Evolutionary conservation across 2,113 vertebrate species (phyloP), one percentile per base, ranked within the genome.

Genomic region (Lophochroa leadbeateri): DNA sequence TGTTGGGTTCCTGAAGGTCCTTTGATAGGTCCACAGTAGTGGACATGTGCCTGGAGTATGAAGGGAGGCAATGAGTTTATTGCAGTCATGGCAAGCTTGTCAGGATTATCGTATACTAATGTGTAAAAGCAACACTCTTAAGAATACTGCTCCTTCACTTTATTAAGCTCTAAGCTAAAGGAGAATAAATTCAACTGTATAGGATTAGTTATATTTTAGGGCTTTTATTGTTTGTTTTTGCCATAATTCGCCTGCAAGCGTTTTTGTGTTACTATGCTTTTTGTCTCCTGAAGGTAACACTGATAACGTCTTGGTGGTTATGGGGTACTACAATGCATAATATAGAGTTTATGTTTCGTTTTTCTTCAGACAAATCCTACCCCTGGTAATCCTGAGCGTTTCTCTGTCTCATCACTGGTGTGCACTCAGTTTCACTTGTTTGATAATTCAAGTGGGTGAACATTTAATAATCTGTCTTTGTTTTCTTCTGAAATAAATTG

Each of bases 401-500:
- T 63, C 77, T 88, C 47, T 76, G 50, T 76, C 37, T 83, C 9
- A 6, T 46, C 74, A 49, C 60, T 80, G 21, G 28, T 72, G 53
- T 84, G 47, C 39, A 16, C 80, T 85, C 5, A 4, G 41, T 92
- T 96, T 94, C 70, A 76, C 92, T 95, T 86, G 79, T 92, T 96
- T 86, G 82, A 85, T 98, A 91, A 91, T 95, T 64, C 43, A 20
- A 83, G n/a, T 4, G 19, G 79, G 79, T 79, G 76, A 96, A 87
- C 67, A 85, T 41, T 81, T 95, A 91, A 86, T 95, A 90, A 96
- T 92, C 65, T 86, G 92, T 46, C 39, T 79, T 44, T 77, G 70
- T 95, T 28, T 5, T 84, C 75, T 92, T 94, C 92, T 49, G 25
- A 55, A 94, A 90, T 91, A 71, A 95, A 88, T 70, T 70, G 75